Evolutionary conservation across 2,888 invertebrate genomes (phyloP).

Genomic region (Xylophagus ater): DNA sequence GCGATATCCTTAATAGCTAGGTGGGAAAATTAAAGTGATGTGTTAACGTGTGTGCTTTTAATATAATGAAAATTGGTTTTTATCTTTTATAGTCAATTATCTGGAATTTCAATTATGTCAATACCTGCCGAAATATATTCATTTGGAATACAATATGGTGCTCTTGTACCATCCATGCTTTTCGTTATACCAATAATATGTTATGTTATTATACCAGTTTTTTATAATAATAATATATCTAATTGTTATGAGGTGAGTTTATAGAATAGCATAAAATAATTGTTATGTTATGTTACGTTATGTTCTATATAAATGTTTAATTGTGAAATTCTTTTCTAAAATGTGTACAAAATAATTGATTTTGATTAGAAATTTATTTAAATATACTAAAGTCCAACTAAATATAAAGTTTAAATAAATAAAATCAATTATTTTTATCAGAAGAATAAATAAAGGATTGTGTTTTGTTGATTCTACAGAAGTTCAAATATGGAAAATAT

Average conservation of each 20-base stretch:
- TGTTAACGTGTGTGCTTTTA: slow-evolving; percentile 27
- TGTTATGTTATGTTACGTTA: too few relatives aligned
- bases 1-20: slow-evolving; percentile 48
- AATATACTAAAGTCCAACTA: too few relatives aligned
- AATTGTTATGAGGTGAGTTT: slow-evolving; percentile 41
- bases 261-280: too few relatives aligned
- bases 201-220: slow-evolving; percentile 41
- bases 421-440: too few relatives aligned
- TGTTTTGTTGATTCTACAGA: too few relatives aligned
- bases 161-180: slow-evolving; percentile 36
- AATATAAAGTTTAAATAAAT: too few relatives aligned
- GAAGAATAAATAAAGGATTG: too few relatives aligned
- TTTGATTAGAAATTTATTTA: too few relatives aligned
- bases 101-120: slow-evolving; percentile 45
- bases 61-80: not conserved
- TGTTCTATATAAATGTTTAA: too few relatives aligned
- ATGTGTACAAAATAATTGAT: too few relatives aligned
- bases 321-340: not conserved
- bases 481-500: too few relatives aligned
- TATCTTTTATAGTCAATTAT: slow-evolving; percentile 38
- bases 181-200: slow-evolving; percentile 29
- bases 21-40: not conserved
- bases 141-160: slow-evolving; percentile 40
- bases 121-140: slow-evolving; percentile 44
- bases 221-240: slow-evolving; percentile 41